Evolutionary conservation across 2,888 invertebrate species (phyloP), one percentile per base, ranked within the genome.

Genomic region (Acanthosepion lycidas): DNA sequence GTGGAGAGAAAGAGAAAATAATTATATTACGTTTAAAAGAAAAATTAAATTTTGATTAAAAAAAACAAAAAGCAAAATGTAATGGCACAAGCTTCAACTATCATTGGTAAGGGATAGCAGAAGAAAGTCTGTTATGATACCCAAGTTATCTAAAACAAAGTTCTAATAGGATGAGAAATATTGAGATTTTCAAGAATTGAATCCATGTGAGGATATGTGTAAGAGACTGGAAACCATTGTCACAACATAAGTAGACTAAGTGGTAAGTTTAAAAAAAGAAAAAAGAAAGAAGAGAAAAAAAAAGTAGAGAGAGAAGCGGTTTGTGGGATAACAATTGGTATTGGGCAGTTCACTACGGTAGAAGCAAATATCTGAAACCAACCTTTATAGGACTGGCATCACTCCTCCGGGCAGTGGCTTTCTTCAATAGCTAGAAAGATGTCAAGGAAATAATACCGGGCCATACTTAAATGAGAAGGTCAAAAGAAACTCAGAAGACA

Each of bases 301-400:
- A 9, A 78, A 9, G 9, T 28, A 28, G n/a, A n/a, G 12, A 33
- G 15, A 33, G 78, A 78, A 78, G 78, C 78, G 33, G n/a, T 33
- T 78, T 78, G 78, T 78, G n/a, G 78, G 78, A 33, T 78, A 78
- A 78, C 78, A 78, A 78, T 78, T 78, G 78, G 78, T 78, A 78
- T 78, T 33, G 78, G 78, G 78, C 78, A 78, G 78, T 78, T 78
- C n/a, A 78, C 78, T 78, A 78, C 78, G 78, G 78, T n/a, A 78
- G 78, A 78, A 78, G 78, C 78, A 78, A 78, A 78, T 78, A 78
- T 78, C 78, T 78, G 78, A 78, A 48, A 92, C 92, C 92, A n/a
- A 92, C 92, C 92, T 92, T 92, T 92, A 92, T 92, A 49, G 92
- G 92, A 49, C 51, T 92, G 92, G 92, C 92, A 92, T 92, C 92